Percentiles rank a stretch among this genome's conserved stretches.
Conservation (phyloP, 2,113 vertebrate species). For the Xiphophorus hellerii region DNA sequence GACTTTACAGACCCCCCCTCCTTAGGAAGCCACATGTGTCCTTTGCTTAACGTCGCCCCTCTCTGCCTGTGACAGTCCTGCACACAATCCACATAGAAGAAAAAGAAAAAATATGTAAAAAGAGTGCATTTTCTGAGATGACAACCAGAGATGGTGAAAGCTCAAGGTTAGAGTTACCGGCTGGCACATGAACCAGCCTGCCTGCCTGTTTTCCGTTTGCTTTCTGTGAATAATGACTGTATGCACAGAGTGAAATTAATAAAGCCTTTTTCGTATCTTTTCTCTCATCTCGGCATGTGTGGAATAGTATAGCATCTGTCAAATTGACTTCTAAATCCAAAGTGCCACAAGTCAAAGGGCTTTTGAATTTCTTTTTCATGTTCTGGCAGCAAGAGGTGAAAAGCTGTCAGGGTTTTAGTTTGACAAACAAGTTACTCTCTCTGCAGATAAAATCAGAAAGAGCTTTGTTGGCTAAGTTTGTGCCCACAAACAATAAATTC, state of each 20-base stretch:
- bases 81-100: conserved; percentile 73
- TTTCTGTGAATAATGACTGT: conserved; percentile 61
- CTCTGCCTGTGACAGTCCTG: conserved; percentile 71
- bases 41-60: conserved; percentile 86
- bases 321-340: conserved; percentile 65
- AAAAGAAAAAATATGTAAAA: conserved; percentile 45
- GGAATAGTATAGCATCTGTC: conserved; percentile 68
- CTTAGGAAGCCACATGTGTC: conserved; percentile 88
- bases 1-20: conserved; percentile 87
- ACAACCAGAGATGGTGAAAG: conserved; percentile 69
- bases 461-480: background rate
- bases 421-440: conserved; percentile 39
- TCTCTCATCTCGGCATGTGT: conserved; percentile 40
- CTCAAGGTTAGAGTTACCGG: conserved; percentile 78
- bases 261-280: conserved; percentile 68
- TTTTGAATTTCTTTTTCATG: conserved; percentile 27
- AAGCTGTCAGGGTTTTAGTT: conserved; percentile 61
- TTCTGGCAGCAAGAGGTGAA: conserved; percentile 56
- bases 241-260: conserved; percentile 73
- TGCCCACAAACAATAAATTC: background rate
- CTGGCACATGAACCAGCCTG: conserved; percentile 50
- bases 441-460: conserved; percentile 9
- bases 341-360: conserved; percentile 67
- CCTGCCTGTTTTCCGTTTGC: conserved; percentile 41
- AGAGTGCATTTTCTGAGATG: conserved; percentile 71